Base-by-base conservation (phyloP, 1,140 invertebrate genomes). In the Pararge aegeria region DNA sequence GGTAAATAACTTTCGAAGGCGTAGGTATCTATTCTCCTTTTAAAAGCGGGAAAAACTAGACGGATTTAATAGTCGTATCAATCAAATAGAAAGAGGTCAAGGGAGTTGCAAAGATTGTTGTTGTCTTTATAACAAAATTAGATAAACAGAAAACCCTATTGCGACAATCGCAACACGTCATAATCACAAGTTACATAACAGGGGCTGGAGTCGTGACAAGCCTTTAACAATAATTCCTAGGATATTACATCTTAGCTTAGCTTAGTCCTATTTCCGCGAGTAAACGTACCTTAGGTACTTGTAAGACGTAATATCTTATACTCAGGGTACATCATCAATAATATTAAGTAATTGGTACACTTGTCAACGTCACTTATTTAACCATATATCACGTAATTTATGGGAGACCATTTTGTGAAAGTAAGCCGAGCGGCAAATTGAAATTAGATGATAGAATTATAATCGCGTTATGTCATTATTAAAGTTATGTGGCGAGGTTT, bases 351-450 rank as follows among this genome's bases (percentile, higher is more conserved):
- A 60, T 50, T 55, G 24, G 15, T 55, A 55, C 34, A 46, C 21
- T 61, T 55, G 30, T 49, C 53, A 44, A 30, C 42, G 44, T 55
- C 58, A 49, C 51, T 54, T 54, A 53, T 44, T 58, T 51, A 59
- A 44, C 57, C 27, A 54, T 60, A 53, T 30, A 61, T 61, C 40
- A 61, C 20, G 34, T 48, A 54, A 55, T 55, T 61, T 55, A 61
- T 30, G 27, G 44, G 34, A 19, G 29, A 24, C 42, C 12, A 52
- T 40, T 50, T 29, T 38, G 40, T 57, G 49, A 57, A 63, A 53
- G 49, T 56, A 48, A 38, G 61, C 42, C 58, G 37, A 49, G 37
- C 30, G 21, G 52, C 6, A 62, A 56, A 62, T 62, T 63, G 51
- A 52, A 58, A 40, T 34, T 44, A 37, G 10, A 46, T 49, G 38